phyloP scores from a whole-genome alignment of 2,888 invertebrate species.

The Epistrophe eligans region DNA sequence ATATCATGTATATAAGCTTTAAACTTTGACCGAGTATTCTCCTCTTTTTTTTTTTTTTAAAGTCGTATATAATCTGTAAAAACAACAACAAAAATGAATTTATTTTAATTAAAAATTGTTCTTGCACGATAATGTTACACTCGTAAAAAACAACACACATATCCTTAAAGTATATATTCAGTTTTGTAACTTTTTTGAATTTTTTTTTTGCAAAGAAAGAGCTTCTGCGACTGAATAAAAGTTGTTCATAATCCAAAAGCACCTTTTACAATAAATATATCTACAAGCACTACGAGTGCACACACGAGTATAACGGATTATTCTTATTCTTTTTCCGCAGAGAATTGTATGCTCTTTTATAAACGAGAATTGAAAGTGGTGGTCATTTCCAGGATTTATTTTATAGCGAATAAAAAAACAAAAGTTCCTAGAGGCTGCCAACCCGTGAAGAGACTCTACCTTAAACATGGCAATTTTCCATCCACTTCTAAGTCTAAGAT shows the following conservation, averaged over 20 bases:
- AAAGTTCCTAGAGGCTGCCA: no score
- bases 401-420: no score
- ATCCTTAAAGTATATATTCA: neutral
- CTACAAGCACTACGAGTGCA: neutral
- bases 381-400: no score
- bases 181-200: neutral
- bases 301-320: neutral
- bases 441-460: no score
- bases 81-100: conserved; percentile 23
- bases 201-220: conserved; percentile 5
- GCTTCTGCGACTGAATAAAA: conserved; percentile 11
- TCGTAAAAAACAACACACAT: neutral
- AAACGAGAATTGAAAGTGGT: neutral
- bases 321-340: neutral
- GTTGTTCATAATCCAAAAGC: conserved; percentile 55
- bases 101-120: conserved; percentile 70
- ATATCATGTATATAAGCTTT: neutral
- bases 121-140: conserved; percentile 51
- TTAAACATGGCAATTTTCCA: no score
- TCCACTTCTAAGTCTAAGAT: no score
- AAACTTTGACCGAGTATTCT: conserved; percentile 4
- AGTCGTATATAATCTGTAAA: neutral
- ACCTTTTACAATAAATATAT: neutral
- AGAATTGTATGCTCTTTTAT: neutral
- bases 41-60: no score